Evolutionary conservation across 35 echinoderm and acorn worm genomes (phyloP).

Genomic region (Acanthaster planci): DNA sequence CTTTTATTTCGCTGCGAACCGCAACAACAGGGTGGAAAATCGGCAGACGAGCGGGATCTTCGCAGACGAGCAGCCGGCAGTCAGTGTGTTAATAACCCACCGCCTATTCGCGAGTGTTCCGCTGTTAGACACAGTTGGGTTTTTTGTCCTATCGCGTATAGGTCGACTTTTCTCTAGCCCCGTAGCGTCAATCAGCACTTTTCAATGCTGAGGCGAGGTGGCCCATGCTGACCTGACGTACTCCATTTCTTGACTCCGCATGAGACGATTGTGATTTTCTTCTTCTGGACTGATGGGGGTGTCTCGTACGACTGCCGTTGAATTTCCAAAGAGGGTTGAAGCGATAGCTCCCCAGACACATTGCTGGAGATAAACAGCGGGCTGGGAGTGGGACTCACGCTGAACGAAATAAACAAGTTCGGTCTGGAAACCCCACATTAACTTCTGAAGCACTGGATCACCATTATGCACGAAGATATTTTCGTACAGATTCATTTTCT

Average conservation of each 20-base stretch:
- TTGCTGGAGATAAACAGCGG: background rate
- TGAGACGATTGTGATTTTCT: background rate
- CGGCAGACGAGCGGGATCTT: background rate
- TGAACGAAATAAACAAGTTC: background rate
- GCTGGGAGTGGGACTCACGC: background rate
- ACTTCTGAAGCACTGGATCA: background rate
- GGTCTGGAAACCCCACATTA: background rate
- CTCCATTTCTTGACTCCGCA: background rate
- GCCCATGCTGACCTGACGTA: slow-evolving; percentile 7
- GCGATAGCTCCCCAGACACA: background rate
- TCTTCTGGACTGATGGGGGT: background rate
- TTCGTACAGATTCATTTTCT: background rate
- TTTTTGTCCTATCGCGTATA: background rate
- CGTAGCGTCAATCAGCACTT: slow-evolving; percentile 4
- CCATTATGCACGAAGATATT: background rate
- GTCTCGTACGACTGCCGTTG: background rate
- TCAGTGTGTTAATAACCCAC: background rate
- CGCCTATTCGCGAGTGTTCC: slow-evolving; percentile 12
- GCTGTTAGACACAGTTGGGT: background rate
- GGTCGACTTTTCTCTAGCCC: background rate
- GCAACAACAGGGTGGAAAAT: background rate
- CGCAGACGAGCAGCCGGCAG: background rate
- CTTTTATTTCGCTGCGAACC: no score
- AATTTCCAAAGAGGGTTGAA: slow-evolving; percentile 9
- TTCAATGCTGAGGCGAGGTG: slow-evolving; percentile 16